A percentile compares a stretch with the other conserved stretches of the same genome.
phyloP scores from a whole-genome alignment of 2,888 invertebrate genomes.

The Drosophila anomelani region DNA sequence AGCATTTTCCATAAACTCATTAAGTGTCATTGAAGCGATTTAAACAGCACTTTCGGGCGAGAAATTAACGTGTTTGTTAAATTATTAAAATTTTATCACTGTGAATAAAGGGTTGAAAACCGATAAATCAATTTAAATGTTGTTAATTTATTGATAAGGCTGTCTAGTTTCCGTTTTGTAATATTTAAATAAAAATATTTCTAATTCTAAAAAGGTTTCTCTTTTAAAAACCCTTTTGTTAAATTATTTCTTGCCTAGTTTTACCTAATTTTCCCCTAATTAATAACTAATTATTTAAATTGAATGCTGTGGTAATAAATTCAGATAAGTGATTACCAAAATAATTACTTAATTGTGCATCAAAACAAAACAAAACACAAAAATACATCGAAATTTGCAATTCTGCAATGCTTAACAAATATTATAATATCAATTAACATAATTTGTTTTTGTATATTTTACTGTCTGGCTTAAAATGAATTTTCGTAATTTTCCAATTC shows the following conservation, averaged over 20 bases:
- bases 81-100: constrained; percentile 20
- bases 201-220: background rate
- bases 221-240: background rate
- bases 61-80: constrained; percentile 32
- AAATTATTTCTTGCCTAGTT: background rate
- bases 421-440: constrained; percentile 6
- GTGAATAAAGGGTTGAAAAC: background rate
- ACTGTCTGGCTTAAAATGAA: background rate
- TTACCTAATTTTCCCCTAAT: background rate
- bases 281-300: background rate
- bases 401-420: constrained; percentile 3
- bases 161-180: background rate
- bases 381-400: background rate
- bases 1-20: constrained; percentile 54
- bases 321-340: background rate
- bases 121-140: background rate
- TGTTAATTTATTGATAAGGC: background rate
- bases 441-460: background rate
- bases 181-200: background rate
- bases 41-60: constrained; percentile 26
- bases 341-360: constrained; percentile 9
- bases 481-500: constrained; percentile 18
- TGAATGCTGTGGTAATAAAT: constrained; percentile 3
- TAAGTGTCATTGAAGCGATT: constrained; percentile 37
- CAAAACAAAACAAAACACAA: background rate